phyloP scores from a whole-genome alignment of 2,797 vertebrate genomes.

The Hirundo rustica region DNA sequence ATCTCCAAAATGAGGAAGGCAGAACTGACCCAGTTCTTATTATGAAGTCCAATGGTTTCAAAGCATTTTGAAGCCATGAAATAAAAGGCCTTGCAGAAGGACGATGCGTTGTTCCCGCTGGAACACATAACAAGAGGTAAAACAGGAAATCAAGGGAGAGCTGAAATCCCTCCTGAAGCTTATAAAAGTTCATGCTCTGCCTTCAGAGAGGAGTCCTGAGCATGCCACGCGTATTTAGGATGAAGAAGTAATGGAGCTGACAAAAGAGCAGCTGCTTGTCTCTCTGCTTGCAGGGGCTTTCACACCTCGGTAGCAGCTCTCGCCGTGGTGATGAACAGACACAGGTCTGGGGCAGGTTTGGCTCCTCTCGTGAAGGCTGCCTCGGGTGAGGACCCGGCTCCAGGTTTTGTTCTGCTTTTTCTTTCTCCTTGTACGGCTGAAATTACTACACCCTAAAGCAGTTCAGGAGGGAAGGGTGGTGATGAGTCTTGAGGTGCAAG shows the following conservation, averaged over 20 bases:
- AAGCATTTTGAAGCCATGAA: constrained; percentile 18
- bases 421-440: neutral
- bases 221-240: neutral
- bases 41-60: neutral
- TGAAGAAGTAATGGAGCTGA: neutral
- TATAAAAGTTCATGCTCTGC: neutral
- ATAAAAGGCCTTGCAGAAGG: neutral
- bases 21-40: constrained; percentile 47
- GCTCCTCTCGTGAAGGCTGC: neutral
- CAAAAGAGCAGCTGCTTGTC: neutral
- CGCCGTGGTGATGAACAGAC: neutral
- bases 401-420: neutral
- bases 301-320: neutral
- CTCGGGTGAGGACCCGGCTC: neutral
- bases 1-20: constrained; percentile 40
- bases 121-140: neutral
- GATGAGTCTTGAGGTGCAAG: fast-evolving
- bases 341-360: neutral
- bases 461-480: neutral
- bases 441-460: neutral
- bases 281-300: neutral
- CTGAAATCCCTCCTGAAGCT: constrained; percentile 15
- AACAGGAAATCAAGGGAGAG: neutral
- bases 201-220: neutral
- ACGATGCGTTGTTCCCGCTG: neutral